These are phyloP conservation scores for Pterostichus niger DNA, from an alignment of 2,888 invertebrate species.

Conservation along the genomic window DNA sequence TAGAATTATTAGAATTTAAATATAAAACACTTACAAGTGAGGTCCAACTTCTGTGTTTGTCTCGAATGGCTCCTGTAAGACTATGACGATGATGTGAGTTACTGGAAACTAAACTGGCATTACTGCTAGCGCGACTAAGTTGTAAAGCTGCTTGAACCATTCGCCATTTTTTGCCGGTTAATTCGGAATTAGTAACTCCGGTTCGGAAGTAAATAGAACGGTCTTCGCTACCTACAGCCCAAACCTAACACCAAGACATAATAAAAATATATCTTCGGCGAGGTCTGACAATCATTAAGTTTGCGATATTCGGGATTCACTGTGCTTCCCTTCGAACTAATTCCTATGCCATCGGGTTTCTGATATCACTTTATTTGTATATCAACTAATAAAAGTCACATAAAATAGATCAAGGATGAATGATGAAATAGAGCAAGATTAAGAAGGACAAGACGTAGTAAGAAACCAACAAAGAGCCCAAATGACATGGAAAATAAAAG, in stretches of 20 bases:
- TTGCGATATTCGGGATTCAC: no score
- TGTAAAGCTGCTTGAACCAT: slow-evolving; percentile 89
- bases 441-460: no score
- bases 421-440: no score
- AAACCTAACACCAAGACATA: slow-evolving; percentile 78
- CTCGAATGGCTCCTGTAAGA: slow-evolving; percentile 77
- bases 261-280: slow-evolving; percentile 1
- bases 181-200: slow-evolving; percentile 85
- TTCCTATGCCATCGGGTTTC: no score
- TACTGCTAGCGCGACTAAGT: slow-evolving; percentile 90
- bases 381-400: no score
- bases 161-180: slow-evolving; percentile 93
- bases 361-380: no score
- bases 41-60: slow-evolving; percentile 86
- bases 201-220: slow-evolving; percentile 89
- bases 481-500: no score
- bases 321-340: neutral
- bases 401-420: no score
- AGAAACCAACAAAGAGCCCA: no score
- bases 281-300: no score
- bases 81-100: slow-evolving; percentile 74
- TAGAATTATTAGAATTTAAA: slow-evolving; percentile 1
- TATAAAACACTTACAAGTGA: slow-evolving; percentile 77
- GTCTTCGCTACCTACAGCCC: slow-evolving; percentile 91
- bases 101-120: slow-evolving; percentile 81